Evolutionary conservation across 1,140 invertebrate species (phyloP).

Genomic region (Steinernema feltiae): DNA sequence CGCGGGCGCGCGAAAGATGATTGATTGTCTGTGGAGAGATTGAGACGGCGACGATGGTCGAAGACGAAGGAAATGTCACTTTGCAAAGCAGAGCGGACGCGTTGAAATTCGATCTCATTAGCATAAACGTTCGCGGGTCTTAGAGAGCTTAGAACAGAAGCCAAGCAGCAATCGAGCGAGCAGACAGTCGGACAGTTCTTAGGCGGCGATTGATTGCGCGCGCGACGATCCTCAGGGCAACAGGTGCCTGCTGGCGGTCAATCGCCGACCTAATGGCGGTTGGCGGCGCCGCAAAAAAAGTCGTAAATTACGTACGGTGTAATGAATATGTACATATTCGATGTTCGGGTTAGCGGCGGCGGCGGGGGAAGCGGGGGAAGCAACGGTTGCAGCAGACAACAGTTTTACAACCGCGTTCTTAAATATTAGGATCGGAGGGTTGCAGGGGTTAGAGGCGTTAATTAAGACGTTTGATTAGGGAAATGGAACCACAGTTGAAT

Average conservation of each 20-base stretch:
- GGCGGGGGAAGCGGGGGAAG: no score
- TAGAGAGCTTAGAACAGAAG: not conserved
- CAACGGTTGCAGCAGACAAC: not conserved
- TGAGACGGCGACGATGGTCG: not conserved
- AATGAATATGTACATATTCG: not conserved
- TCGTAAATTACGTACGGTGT: constrained; percentile 4
- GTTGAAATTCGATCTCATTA: constrained; percentile 10
- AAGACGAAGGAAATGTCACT: not conserved
- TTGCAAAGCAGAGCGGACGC: not conserved
- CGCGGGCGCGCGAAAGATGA: not conserved
- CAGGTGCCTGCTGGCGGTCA: constrained; percentile 4
- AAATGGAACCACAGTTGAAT: no score
- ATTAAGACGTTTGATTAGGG: no score
- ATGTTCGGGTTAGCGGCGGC: no score
- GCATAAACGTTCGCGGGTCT: not conserved
- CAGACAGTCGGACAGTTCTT: not conserved
- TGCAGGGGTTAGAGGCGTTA: no score
- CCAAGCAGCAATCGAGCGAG: not conserved
- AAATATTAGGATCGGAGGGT: no score
- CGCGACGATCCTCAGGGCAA: constrained; percentile 7
- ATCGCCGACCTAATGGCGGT: not conserved
- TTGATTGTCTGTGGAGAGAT: constrained; percentile 8
- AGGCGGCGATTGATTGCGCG: not conserved
- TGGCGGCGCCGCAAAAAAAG: constrained; percentile 11
- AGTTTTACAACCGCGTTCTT: no score